A percentile compares a stretch with the other conserved stretches of the same genome.
These are phyloP conservation scores for Hydractinia symbiolongicarpus DNA, from an alignment of 30 jellyfish, hydroid and myxozoan species.

Conservation along the genomic window DNA sequence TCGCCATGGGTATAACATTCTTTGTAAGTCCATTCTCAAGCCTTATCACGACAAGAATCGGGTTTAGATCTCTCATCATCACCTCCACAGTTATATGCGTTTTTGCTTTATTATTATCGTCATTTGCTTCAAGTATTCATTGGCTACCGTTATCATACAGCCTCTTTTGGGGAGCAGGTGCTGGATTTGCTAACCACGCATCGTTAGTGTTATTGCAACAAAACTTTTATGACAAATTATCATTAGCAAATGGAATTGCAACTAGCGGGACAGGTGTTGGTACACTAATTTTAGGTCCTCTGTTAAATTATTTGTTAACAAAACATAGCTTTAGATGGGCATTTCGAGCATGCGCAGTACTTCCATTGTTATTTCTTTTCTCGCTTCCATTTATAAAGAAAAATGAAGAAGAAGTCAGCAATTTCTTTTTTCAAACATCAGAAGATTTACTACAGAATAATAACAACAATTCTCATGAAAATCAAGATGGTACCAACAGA, in stretches of 20 bases:
- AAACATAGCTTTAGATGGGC: slow-evolving; percentile 9
- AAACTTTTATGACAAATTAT: not conserved
- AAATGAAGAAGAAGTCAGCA: not conserved
- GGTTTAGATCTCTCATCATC: not conserved
- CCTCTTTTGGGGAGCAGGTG: slow-evolving; percentile 22
- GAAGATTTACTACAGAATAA: too few species aligned
- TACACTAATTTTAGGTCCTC: not conserved
- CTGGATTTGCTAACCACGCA: slow-evolving; percentile 24
- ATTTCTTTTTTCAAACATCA: too few species aligned
- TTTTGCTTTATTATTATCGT: not conserved
- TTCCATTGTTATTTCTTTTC: not conserved
- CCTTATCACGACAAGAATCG: not conserved
- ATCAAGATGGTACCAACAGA: too few species aligned
- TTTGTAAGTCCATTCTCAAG: not conserved
- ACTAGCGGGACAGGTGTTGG: slow-evolving; percentile 20
- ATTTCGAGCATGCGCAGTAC: slow-evolving; percentile 13
- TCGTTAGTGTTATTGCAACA: not conserved
- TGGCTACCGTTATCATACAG: slow-evolving; percentile 15
- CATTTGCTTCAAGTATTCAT: not conserved
- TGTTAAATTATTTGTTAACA: not conserved
- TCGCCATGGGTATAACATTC: slow-evolving; percentile 5
- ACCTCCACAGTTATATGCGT: not conserved
- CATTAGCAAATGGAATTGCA: slow-evolving; percentile 19
- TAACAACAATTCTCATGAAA: too few species aligned
- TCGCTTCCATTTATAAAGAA: not conserved